Conservation (phyloP, 2,888 invertebrate species). For the Oligia strigilis region DNA sequence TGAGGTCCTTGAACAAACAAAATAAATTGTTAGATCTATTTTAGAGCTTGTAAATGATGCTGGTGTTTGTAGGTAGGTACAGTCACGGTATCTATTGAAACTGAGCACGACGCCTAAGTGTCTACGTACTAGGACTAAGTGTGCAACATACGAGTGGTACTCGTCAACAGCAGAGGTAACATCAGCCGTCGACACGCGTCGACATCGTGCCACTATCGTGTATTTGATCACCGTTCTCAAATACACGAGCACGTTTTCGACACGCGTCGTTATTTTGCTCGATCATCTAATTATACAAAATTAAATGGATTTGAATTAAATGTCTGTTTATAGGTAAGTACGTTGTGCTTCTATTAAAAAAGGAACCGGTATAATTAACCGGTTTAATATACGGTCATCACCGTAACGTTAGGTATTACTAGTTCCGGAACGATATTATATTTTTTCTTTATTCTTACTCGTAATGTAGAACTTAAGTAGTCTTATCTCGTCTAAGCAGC, state of each 20-base stretch:
- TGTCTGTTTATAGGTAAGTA: not conserved
- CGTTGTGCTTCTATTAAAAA: not conserved
- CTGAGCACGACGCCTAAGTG: too few species aligned
- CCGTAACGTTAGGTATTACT: too few species aligned
- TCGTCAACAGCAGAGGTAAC: too few species aligned
- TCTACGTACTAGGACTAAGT: too few species aligned
- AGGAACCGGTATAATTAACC: not conserved
- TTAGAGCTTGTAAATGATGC: not conserved
- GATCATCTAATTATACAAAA: not conserved
- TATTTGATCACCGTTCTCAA: too few species aligned
- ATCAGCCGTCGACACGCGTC: too few species aligned
- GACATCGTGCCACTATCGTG: too few species aligned
- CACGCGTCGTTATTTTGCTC: too few species aligned
- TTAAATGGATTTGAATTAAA: not conserved
- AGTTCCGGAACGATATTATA: not conserved
- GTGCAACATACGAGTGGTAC: too few species aligned
- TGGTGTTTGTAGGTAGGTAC: not conserved
- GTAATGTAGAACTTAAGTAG: not conserved
- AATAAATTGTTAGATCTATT: not conserved
- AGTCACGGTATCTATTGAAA: too few species aligned
- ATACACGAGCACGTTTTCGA: too few species aligned
- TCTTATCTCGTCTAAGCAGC: constrained; percentile 12
- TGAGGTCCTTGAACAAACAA: constrained; percentile 66
- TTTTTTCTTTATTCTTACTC: not conserved
- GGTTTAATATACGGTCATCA: not conserved